Percentiles rank a stretch among this genome's conserved stretches.
These are phyloP conservation scores for Hypselothyrea guttata DNA, from an alignment of 2,888 invertebrate genomes.

Conservation along the genomic window DNA sequence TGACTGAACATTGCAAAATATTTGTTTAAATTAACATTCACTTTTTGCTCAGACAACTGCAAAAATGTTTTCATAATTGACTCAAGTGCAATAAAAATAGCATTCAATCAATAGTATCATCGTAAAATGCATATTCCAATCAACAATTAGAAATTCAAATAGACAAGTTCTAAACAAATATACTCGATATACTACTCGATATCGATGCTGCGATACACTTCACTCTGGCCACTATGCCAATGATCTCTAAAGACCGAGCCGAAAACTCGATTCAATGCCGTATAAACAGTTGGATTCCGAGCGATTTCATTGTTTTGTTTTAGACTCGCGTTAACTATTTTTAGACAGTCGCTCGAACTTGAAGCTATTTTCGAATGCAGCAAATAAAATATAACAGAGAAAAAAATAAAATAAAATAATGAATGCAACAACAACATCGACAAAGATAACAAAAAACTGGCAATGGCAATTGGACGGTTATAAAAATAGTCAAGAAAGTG, in stretches of 20 bases:
- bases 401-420: conserved; percentile 6
- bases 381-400: conserved; percentile 30
- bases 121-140: conserved; percentile 25
- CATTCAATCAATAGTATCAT: conserved; percentile 1
- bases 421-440: not conserved
- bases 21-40: no score
- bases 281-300: conserved; percentile 35
- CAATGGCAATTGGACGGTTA: conserved; percentile 21
- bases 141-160: conserved; percentile 48
- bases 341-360: conserved; percentile 42
- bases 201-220: no score
- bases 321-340: conserved; percentile 35
- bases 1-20: no score
- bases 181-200: conserved; percentile 13
- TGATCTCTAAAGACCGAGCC: conserved; percentile 11
- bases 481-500: conserved; percentile 44
- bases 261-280: conserved; percentile 35
- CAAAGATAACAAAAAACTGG: not conserved
- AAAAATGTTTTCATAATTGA: not conserved
- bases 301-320: not conserved
- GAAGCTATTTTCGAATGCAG: conserved; percentile 56
- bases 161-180: no score
- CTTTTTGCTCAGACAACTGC: no score
- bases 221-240: conserved; percentile 10
- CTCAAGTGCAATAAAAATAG: conserved; percentile 2